Conservation (phyloP, 2,113 vertebrate genomes). For the Collichthys lucidus region DNA sequence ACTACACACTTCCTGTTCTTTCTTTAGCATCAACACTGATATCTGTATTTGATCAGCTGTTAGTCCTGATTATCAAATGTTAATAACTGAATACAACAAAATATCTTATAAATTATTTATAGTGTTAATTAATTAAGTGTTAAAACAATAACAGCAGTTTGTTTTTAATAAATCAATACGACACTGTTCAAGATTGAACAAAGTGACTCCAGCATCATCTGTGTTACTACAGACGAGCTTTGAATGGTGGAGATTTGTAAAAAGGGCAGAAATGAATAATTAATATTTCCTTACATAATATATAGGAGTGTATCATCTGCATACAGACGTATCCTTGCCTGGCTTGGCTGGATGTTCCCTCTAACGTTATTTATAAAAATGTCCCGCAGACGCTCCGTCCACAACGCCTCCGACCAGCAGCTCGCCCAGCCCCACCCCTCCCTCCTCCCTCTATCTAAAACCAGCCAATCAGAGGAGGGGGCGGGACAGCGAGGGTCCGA, state of each 20-base stretch:
- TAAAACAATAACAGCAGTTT: no score
- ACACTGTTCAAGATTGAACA: no score
- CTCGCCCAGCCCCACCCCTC: constrained; percentile 53
- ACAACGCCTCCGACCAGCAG: constrained; percentile 53
- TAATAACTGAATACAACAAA: no score
- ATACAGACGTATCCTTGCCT: not conserved
- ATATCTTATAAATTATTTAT: no score
- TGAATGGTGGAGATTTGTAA: no score
- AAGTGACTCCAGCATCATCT: no score
- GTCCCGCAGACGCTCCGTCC: constrained; percentile 41
- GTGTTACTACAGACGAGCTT: no score
- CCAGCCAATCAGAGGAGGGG: constrained; percentile 46
- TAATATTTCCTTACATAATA: not conserved
- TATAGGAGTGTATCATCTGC: not conserved
- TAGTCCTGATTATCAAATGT: no score
- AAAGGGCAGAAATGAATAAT: no score
- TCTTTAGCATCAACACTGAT: not conserved
- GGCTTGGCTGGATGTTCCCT: not conserved
- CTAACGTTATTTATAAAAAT: not conserved
- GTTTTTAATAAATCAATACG: no score
- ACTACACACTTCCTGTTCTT: constrained; percentile 15
- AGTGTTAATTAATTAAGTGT: no score
- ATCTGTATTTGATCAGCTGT: no score
- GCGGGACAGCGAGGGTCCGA: constrained; percentile 32
- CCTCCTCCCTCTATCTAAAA: constrained; percentile 56